phyloP scores from a whole-genome alignment of 2,888 invertebrate species.

The Trissolcus brochymenae region DNA sequence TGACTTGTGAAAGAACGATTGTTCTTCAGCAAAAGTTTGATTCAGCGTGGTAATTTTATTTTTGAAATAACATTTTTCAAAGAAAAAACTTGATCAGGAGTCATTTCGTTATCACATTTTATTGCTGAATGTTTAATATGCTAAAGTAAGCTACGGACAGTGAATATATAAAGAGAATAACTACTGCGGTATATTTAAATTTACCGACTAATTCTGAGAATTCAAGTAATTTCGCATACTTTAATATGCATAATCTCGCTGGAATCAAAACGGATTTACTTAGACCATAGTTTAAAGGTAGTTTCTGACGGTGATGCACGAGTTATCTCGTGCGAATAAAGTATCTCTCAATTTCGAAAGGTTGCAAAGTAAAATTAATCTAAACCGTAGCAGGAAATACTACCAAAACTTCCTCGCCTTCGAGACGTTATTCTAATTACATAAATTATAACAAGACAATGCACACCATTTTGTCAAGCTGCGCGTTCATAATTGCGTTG shows the following conservation, averaged over 20 bases:
- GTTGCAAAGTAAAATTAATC: no score
- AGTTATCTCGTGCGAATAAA: not conserved
- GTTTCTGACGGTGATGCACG: slow-evolving; percentile 8
- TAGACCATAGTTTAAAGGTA: slow-evolving; percentile 28
- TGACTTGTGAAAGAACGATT: no score
- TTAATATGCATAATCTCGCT: slow-evolving; percentile 27
- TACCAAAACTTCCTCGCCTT: slow-evolving; percentile 10
- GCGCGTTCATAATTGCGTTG: no score
- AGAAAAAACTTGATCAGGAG: no score
- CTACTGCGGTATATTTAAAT: not conserved
- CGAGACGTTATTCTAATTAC: slow-evolving; percentile 14
- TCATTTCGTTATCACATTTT: no score
- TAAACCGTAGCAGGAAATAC: not conserved
- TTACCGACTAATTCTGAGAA: not conserved
- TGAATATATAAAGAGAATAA: no score
- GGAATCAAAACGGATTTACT: slow-evolving; percentile 25
- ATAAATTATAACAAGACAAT: slow-evolving; percentile 15
- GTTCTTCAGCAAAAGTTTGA: no score
- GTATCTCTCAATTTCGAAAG: no score
- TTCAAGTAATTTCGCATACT: slow-evolving; percentile 26
- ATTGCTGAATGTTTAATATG: no score
- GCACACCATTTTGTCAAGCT: not conserved
- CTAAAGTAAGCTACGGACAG: no score
- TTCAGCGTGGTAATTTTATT: no score
- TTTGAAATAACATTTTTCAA: no score